A percentile compares a stretch with the other conserved stretches of the same genome.
Conservation (phyloP, 1,140 invertebrate genomes). For the Bombus difficillimus region DNA sequence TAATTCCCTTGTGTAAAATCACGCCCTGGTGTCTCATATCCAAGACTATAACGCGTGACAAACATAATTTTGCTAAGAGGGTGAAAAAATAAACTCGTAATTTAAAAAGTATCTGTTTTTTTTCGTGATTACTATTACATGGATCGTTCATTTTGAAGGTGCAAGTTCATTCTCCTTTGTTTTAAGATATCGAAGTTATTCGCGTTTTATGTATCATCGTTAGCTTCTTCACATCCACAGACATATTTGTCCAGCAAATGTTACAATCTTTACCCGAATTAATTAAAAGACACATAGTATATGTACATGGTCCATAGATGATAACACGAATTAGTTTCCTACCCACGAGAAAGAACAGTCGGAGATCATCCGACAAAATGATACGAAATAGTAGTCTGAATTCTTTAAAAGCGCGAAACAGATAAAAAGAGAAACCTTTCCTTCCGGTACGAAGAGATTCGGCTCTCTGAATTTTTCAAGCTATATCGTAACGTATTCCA, state of each 20-base stretch:
- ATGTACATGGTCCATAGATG: neutral
- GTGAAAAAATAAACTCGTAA: no score
- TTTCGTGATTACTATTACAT: no score
- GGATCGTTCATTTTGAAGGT: no score
- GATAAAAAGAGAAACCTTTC: neutral
- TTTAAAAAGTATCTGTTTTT: no score
- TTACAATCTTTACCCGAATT: neutral
- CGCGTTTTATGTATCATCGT: neutral
- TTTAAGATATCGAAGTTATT: no score
- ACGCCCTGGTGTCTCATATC: neutral
- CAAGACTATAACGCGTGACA: neutral
- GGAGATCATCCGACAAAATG: neutral
- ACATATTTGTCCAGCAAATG: no score
- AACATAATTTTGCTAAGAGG: no score
- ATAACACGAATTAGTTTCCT: neutral
- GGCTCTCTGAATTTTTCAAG: slow-evolving; percentile 47
- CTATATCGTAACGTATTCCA: slow-evolving; percentile 71
- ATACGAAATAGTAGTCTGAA: neutral
- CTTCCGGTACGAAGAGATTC: slow-evolving; percentile 4
- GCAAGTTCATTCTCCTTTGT: no score
- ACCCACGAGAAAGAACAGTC: neutral
- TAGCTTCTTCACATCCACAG: neutral
- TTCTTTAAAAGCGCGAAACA: neutral
- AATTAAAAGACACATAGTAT: neutral
- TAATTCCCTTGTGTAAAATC: neutral